Conservation (phyloP, 2,888 invertebrate species). For the Cosmia pyralina region DNA sequence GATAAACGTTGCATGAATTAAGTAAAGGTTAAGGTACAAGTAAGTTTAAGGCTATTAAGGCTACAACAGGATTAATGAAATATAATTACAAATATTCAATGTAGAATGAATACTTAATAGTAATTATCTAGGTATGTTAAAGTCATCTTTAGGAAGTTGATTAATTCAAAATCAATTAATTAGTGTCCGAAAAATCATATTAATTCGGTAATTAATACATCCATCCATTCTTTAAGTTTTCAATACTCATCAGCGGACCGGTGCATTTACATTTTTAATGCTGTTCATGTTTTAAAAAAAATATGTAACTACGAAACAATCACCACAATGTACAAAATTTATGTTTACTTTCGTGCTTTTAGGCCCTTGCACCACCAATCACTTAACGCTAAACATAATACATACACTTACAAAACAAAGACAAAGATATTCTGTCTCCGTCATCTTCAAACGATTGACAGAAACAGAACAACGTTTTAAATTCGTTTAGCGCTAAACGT, state of each 20-base stretch:
- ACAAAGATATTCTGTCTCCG: background rate
- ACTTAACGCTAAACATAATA: background rate
- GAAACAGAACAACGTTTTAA: background rate
- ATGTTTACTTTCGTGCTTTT: background rate
- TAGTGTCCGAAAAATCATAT: background rate
- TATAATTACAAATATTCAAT: background rate
- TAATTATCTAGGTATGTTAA: background rate
- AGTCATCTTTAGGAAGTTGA: background rate
- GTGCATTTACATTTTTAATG: background rate
- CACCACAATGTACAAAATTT: too few species aligned
- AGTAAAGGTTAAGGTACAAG: slow-evolving; percentile 8
- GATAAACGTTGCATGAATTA: slow-evolving; percentile 27
- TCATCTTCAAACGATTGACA: background rate
- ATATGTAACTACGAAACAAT: background rate
- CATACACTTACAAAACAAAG: too few species aligned
- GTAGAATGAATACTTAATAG: background rate
- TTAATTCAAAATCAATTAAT: background rate
- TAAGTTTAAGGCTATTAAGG: background rate
- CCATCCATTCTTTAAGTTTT: background rate
- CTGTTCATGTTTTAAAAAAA: background rate
- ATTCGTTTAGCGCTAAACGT: background rate
- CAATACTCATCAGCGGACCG: background rate
- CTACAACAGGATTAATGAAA: background rate
- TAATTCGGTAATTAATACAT: background rate
- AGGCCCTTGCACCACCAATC: too few species aligned